Evolutionary conservation across 2,113 vertebrate species (phyloP).

Genomic region (Pyrgilauda ruficollis): DNA sequence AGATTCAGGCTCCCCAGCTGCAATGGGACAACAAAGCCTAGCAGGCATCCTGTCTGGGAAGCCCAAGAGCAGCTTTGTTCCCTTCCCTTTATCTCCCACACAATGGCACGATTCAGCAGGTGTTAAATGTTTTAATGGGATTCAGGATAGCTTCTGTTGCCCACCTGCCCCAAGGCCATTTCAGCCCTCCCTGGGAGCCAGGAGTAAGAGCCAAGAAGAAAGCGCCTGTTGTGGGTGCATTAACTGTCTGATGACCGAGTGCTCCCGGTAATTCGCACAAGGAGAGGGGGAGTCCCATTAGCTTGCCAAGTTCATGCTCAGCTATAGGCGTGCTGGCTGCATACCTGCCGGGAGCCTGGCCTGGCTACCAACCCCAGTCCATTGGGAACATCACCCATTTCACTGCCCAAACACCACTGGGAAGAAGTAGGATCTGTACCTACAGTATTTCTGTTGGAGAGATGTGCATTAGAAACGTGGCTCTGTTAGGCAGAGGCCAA

Average conservation of each 20-base stretch:
- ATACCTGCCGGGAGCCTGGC: background rate
- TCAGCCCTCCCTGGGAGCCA: background rate
- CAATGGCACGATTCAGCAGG: constrained; percentile 44
- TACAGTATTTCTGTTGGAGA: background rate
- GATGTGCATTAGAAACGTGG: background rate
- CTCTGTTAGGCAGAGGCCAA: background rate
- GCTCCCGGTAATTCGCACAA: background rate
- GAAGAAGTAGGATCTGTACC: background rate
- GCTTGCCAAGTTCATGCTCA: background rate
- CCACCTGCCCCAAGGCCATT: constrained; percentile 50
- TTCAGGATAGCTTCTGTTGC: constrained; percentile 51
- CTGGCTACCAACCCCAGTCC: background rate
- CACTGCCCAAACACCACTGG: background rate
- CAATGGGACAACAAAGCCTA: background rate
- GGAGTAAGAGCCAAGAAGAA: constrained; percentile 15
- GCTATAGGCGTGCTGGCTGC: accelerated
- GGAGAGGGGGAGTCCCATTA: background rate
- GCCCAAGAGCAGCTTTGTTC: constrained; percentile 44
- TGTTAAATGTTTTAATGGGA: constrained; percentile 68
- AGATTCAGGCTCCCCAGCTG: background rate
- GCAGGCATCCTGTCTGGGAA: background rate
- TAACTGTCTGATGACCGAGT: background rate
- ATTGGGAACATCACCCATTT: background rate
- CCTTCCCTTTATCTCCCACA: constrained; percentile 33
- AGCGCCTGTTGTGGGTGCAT: background rate